These are phyloP conservation scores for Chloropsis cyanopogon DNA, from an alignment of 2,113 vertebrate species.

Conservation along the genomic window DNA sequence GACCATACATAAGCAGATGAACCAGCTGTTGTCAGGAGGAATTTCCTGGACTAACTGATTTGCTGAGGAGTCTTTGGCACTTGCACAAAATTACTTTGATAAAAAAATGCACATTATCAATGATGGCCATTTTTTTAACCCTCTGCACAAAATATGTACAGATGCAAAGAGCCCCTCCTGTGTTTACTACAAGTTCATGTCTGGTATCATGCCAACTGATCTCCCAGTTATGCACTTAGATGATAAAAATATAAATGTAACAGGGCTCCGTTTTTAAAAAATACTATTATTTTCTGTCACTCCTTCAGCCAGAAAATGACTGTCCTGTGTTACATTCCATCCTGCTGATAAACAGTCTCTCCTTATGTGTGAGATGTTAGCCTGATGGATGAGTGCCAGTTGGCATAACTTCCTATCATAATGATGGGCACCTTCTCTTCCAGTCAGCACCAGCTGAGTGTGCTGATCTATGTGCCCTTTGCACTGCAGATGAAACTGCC, in stretches of 20 bases:
- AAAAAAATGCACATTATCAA: background rate
- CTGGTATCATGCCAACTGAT: background rate
- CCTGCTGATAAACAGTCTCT: background rate
- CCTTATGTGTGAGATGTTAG: background rate
- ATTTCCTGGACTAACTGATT: background rate
- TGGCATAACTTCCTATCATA: background rate
- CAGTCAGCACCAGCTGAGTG: background rate
- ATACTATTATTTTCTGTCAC: background rate
- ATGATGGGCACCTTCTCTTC: background rate
- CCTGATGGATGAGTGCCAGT: background rate
- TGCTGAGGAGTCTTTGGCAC: background rate
- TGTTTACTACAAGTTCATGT: background rate
- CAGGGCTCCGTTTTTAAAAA: background rate
- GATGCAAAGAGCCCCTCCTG: background rate
- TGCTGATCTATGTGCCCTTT: background rate
- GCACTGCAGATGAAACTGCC: background rate
- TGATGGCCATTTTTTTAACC: background rate
- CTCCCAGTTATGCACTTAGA: background rate
- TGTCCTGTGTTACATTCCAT: background rate
- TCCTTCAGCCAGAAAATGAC: background rate
- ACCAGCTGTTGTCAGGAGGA: background rate
- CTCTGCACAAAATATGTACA: background rate
- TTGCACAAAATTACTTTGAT: background rate
- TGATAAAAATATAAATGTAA: background rate
- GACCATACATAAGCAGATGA: background rate